Evolutionary conservation across 23 tunicate genomes (phyloP).

Genomic region (Trididemnum miniatum): DNA sequence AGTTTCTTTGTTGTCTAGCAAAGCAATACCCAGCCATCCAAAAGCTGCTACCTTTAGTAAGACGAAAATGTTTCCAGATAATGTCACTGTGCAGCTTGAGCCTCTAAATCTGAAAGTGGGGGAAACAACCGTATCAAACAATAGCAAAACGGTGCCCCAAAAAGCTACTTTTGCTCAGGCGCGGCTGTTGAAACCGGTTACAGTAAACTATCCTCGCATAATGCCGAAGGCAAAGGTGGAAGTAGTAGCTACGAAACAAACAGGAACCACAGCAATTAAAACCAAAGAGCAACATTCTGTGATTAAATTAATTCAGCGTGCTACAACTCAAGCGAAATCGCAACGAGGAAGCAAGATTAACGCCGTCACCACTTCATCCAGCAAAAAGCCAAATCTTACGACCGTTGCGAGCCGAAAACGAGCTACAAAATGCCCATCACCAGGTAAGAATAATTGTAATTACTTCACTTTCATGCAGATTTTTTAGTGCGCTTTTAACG

Average conservation of each 20-base stretch:
- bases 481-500: too few species aligned
- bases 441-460: too few species aligned
- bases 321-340: background rate
- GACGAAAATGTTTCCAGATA: background rate
- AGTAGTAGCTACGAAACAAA: background rate
- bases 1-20: background rate
- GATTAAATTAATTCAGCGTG: background rate
- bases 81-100: conserved; percentile 44
- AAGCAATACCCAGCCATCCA: background rate
- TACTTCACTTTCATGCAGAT: too few species aligned
- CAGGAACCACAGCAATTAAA: background rate
- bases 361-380: background rate
- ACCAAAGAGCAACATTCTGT: background rate
- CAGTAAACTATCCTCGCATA: background rate
- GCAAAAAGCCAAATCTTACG: background rate
- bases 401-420: background rate
- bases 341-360: conserved; percentile 2
- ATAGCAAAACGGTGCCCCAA: background rate
- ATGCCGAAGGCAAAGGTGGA: background rate
- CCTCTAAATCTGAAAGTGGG: conserved; percentile 81
- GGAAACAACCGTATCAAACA: conserved; percentile 54
- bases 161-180: background rate
- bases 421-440: conserved; percentile 7
- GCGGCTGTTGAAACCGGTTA: background rate
- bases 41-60: background rate